Conservation (phyloP, 2,888 invertebrate genomes). For the Parascotia fuliginaria region DNA sequence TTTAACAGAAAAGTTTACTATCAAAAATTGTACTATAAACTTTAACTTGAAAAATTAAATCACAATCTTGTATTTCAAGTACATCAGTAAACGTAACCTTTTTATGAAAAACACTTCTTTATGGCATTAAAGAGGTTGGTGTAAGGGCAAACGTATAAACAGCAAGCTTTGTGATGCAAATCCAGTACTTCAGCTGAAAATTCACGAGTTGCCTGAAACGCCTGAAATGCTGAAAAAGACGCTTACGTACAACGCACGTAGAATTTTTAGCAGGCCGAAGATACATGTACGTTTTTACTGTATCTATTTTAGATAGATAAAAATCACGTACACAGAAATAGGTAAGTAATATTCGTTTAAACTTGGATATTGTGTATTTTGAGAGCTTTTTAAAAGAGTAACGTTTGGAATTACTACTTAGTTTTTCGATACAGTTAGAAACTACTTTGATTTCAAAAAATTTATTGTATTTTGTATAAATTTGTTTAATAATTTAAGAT, state of each 20-base stretch:
- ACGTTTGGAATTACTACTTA: neutral
- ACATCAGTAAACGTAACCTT: constrained; percentile 38
- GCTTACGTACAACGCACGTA: constrained; percentile 39
- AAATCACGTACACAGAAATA: constrained; percentile 34
- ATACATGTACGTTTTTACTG: constrained; percentile 27
- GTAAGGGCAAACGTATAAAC: constrained; percentile 32
- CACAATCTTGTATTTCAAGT: constrained; percentile 11
- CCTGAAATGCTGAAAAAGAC: constrained; percentile 53
- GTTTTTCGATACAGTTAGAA: too few relatives aligned
- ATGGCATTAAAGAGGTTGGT: constrained; percentile 12
- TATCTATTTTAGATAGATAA: constrained; percentile 35
- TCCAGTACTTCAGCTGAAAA: constrained; percentile 52
- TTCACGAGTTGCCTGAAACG: constrained; percentile 35
- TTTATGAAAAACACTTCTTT: constrained; percentile 45
- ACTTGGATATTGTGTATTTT: neutral
- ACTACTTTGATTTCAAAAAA: too few relatives aligned
- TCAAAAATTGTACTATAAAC: too few relatives aligned
- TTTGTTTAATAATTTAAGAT: too few relatives aligned
- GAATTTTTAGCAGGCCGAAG: constrained; percentile 44
- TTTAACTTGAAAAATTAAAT: neutral
- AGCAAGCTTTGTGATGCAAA: constrained; percentile 54
- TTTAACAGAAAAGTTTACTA: too few relatives aligned
- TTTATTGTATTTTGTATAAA: too few relatives aligned
- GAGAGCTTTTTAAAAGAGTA: neutral
- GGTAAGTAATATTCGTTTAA: constrained; percentile 9